Percentiles rank a stretch among this genome's conserved stretches.
phyloP scores from a whole-genome alignment of 2,797 vertebrate species.

The Sebastes taczanowskii region DNA sequence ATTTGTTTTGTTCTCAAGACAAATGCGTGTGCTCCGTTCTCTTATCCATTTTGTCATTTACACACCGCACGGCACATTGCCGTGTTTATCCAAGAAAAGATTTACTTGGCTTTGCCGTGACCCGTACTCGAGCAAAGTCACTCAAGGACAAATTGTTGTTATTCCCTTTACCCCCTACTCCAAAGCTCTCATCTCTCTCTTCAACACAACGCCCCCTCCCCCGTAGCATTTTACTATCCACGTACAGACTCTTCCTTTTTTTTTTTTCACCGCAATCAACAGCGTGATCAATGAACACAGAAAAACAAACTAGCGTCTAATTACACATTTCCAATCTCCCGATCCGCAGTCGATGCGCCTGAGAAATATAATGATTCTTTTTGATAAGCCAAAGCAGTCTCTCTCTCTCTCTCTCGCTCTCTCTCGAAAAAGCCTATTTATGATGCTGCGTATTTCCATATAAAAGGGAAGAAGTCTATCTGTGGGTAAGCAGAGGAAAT shows the following conservation, averaged over 20 bases:
- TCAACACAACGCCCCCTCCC: not conserved
- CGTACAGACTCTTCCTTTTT: not conserved
- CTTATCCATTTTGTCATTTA: conserved; percentile 23
- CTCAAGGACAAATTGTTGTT: conserved; percentile 65
- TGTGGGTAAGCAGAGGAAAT: conserved; percentile 52
- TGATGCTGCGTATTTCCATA: conserved; percentile 73
- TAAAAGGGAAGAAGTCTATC: conserved; percentile 68
- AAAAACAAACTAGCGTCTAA: conserved; percentile 67
- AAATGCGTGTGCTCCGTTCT: conserved; percentile 33
- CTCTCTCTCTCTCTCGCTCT: not conserved
- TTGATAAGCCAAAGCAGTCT: conserved; percentile 55
- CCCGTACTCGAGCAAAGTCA: conserved; percentile 45
- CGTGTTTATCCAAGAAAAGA: conserved; percentile 51
- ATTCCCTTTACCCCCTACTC: not conserved
- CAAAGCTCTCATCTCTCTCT: not conserved
- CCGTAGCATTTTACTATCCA: not conserved
- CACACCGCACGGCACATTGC: not conserved
- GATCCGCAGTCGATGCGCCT: conserved; percentile 53
- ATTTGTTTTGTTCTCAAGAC: conserved; percentile 31
- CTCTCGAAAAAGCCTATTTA: conserved; percentile 52
- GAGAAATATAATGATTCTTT: conserved; percentile 69
- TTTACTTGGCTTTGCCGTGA: conserved; percentile 39
- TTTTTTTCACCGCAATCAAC: conserved; percentile 53
- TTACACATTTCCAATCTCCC: conserved; percentile 73
- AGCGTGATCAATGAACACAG: conserved; percentile 64